Conservation (phyloP, 2,888 invertebrate genomes). For the Priocnemis perturbator region DNA sequence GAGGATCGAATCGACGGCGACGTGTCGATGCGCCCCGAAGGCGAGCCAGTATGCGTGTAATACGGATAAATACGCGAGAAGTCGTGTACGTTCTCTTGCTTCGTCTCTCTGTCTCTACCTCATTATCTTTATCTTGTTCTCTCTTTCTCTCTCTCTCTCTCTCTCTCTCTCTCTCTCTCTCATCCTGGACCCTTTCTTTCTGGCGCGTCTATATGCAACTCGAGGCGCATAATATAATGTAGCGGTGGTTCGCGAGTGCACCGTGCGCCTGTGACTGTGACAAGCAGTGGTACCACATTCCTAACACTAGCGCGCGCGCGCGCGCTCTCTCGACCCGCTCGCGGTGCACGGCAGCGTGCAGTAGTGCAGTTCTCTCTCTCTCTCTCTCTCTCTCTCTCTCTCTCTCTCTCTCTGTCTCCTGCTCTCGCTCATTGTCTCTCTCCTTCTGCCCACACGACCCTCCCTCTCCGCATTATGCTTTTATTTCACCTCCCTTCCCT, state of each 20-base stretch:
- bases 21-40: constrained; percentile 26
- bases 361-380: constrained; percentile 17
- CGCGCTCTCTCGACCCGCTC: constrained; percentile 52
- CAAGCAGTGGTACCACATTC: constrained; percentile 75
- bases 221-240: constrained; percentile 46
- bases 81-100: constrained; percentile 22
- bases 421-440: constrained; percentile 12
- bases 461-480: background rate
- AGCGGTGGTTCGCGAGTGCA: constrained; percentile 35
- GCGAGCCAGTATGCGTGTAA: constrained; percentile 11
- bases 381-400: constrained; percentile 10
- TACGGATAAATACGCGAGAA: constrained; percentile 31
- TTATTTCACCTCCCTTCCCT: background rate
- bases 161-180: constrained; percentile 11
- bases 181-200: background rate
- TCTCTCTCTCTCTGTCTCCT: constrained; percentile 14
- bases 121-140: background rate
- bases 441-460: constrained; percentile 8
- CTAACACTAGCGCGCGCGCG: constrained; percentile 70
- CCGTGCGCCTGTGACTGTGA: constrained; percentile 70
- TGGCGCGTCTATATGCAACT: constrained; percentile 38
- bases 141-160: background rate
- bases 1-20: too few species aligned
- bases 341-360: constrained; percentile 56
- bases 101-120: constrained; percentile 17